phyloP scores from a whole-genome alignment of 2,888 invertebrate genomes.

The Noctua comes region DNA sequence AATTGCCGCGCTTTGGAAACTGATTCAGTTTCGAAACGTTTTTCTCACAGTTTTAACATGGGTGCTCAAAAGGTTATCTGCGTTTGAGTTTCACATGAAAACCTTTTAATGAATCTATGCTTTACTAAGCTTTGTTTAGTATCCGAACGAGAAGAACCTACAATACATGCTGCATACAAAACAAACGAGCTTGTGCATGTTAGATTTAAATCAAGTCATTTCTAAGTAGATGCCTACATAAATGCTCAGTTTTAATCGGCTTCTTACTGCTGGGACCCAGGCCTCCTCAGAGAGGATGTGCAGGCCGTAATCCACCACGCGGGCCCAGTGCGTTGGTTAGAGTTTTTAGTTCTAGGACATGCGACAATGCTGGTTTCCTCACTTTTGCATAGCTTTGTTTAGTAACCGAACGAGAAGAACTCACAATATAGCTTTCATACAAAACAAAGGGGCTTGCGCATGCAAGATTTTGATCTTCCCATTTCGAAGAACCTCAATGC shows the following conservation, averaged over 20 bases:
- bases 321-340: not conserved
- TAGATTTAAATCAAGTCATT: not conserved
- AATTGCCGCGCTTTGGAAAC: slow-evolving; percentile 12
- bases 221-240: not conserved
- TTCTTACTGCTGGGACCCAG: not conserved
- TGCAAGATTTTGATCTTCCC: slow-evolving; percentile 5
- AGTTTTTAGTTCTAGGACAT: not conserved
- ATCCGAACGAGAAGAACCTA: not conserved
- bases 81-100: not conserved
- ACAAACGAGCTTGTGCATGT: not conserved
- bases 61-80: slow-evolving; percentile 7
- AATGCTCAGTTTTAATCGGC: not conserved
- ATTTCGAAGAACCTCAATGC: not conserved
- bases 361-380: not conserved
- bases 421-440: not conserved
- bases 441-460: not conserved
- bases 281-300: not conserved
- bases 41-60: slow-evolving; percentile 24
- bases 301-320: not conserved
- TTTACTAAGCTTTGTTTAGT: not conserved
- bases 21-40: slow-evolving; percentile 21
- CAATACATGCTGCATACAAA: not conserved
- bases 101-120: slow-evolving; percentile 5
- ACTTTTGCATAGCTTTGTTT: not conserved
- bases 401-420: slow-evolving; percentile 1